phyloP scores from a whole-genome alignment of 2,888 invertebrate genomes.

The Apeira syringaria region DNA sequence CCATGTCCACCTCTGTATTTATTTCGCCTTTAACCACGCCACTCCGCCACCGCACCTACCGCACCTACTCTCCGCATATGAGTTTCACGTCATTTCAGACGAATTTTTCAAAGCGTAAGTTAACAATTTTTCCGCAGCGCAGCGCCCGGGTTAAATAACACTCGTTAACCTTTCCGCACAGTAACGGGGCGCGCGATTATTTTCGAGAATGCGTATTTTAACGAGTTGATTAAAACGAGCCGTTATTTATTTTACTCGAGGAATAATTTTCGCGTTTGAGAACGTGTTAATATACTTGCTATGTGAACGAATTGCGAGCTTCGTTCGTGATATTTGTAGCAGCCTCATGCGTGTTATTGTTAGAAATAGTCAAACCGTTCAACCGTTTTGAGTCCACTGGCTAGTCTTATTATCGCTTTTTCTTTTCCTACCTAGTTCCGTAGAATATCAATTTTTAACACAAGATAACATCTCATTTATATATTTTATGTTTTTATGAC shows the following conservation, averaged over 20 bases:
- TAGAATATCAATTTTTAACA: too few relatives aligned
- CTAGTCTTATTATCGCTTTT: too few relatives aligned
- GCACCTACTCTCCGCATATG: slow-evolving; percentile 48
- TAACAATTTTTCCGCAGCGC: slow-evolving; percentile 56
- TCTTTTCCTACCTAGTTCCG: too few relatives aligned
- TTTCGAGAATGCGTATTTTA: slow-evolving; percentile 69
- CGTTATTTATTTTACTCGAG: slow-evolving; percentile 38
- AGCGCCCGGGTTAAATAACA: slow-evolving; percentile 65
- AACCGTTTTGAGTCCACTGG: too few relatives aligned
- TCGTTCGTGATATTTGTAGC: too few relatives aligned
- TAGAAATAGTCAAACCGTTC: too few relatives aligned
- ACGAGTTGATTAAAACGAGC: slow-evolving; percentile 65
- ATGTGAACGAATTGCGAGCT: too few relatives aligned
- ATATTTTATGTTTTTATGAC: too few relatives aligned
- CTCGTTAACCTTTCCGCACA: slow-evolving; percentile 75
- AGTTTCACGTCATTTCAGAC: slow-evolving; percentile 73
- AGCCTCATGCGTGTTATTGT: too few relatives aligned
- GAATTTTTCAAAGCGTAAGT: slow-evolving; percentile 69
- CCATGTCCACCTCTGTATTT: slow-evolving; percentile 1
- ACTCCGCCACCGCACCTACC: slow-evolving; percentile 2
- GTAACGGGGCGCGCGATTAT: slow-evolving; percentile 66
- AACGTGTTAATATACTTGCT: slow-evolving; percentile 44
- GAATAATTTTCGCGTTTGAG: slow-evolving; percentile 55
- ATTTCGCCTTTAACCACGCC: slow-evolving; percentile 1
- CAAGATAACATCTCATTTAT: too few relatives aligned